Conservation (phyloP, 2,113 vertebrate species). For the Hypanus sabinus region DNA sequence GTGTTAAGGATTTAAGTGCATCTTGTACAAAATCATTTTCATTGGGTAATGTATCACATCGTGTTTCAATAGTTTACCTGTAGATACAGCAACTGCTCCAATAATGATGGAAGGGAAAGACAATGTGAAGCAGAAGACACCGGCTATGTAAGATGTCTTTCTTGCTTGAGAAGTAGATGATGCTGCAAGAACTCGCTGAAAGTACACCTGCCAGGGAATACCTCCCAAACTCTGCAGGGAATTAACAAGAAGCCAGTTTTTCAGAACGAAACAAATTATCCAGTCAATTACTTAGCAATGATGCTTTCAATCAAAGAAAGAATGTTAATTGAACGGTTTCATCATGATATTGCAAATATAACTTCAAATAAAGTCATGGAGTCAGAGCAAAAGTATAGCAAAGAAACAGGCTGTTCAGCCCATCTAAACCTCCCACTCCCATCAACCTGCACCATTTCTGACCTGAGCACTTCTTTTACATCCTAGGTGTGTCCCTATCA, state of each 20-base stretch:
- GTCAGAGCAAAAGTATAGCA: too few relatives aligned
- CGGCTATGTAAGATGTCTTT: not conserved
- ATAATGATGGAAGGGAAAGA: constrained; percentile 34
- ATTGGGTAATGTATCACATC: not conserved
- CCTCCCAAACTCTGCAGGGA: constrained; percentile 15
- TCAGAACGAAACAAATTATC: not conserved
- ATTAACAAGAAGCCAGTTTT: too few relatives aligned
- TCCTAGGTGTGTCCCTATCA: not conserved
- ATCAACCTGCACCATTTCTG: too few relatives aligned
- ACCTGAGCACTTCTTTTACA: not conserved
- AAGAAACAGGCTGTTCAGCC: too few relatives aligned
- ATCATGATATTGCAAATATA: not conserved
- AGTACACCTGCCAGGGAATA: constrained; percentile 31
- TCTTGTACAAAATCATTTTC: not conserved
- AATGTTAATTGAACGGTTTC: not conserved
- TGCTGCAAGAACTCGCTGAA: constrained; percentile 24
- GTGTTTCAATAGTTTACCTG: not conserved
- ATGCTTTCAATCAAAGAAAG: not conserved
- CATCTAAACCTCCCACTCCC: too few relatives aligned
- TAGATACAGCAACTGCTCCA: constrained; percentile 31
- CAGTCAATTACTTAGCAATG: not conserved
- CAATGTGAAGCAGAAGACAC: not conserved
- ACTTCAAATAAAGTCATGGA: not conserved
- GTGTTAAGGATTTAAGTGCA: not conserved
- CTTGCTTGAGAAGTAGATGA: constrained; percentile 30